Conservation (phyloP, 2,888 invertebrate species). For the Tribolium freemani region DNA sequence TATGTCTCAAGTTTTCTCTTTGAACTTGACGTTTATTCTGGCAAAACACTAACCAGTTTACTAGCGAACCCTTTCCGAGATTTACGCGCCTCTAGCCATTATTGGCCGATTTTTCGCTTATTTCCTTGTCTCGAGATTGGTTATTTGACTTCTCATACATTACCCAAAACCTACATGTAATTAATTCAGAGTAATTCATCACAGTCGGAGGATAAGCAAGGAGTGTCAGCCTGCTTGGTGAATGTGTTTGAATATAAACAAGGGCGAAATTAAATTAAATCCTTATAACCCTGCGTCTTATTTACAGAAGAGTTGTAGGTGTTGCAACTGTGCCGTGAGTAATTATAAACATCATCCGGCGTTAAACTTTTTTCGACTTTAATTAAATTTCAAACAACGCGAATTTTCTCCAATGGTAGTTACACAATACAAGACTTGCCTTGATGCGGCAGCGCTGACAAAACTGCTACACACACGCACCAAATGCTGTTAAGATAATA, state of each 20-base stretch:
- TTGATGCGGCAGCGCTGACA: neutral
- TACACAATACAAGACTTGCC: neutral
- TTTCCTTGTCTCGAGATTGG: neutral
- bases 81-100: neutral
- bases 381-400: neutral
- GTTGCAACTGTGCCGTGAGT: conserved; percentile 15
- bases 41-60: neutral
- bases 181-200: conserved; percentile 18
- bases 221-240: conserved; percentile 5
- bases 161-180: conserved; percentile 11
- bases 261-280: conserved; percentile 24
- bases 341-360: conserved; percentile 20
- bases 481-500: neutral
- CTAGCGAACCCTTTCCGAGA: neutral
- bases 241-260: conserved; percentile 22
- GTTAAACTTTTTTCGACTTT: neutral
- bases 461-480: neutral
- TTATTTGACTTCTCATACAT: neutral
- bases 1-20: conserved; percentile 1
- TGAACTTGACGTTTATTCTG: neutral
- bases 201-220: conserved; percentile 5
- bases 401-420: neutral
- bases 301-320: conserved; percentile 18
- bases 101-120: neutral
- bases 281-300: conserved; percentile 20